A percentile compares a stretch with the other conserved stretches of the same genome.
Evolutionary conservation across 2,888 invertebrate species (phyloP).

Genomic region (Agrochola lota): DNA sequence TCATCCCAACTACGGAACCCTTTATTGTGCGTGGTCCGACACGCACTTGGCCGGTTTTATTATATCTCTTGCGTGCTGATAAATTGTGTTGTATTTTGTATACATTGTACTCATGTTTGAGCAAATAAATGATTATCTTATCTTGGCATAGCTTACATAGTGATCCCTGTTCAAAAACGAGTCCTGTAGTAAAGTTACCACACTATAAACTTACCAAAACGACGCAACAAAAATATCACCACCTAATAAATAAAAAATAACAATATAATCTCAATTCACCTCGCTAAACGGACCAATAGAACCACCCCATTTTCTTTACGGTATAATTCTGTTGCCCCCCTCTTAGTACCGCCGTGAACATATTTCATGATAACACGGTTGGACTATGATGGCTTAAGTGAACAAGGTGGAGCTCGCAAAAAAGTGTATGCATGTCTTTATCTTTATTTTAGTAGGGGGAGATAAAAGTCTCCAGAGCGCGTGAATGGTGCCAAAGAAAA

Average conservation of each 20-base stretch:
- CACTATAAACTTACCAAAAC: background rate
- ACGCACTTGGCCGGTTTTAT: too few relatives aligned
- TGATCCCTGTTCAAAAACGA: too few relatives aligned
- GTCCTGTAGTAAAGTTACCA: background rate
- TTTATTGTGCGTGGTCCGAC: too few relatives aligned
- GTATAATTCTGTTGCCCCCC: slow-evolving; percentile 42
- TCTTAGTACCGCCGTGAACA: slow-evolving; percentile 33
- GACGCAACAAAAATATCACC: background rate
- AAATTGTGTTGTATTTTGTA: too few relatives aligned
- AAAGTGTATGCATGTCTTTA: slow-evolving; percentile 4
- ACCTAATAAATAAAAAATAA: slow-evolving; percentile 32
- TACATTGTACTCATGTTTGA: too few relatives aligned
- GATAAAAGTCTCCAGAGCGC: background rate
- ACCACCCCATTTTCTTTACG: slow-evolving; percentile 18
- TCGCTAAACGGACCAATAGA: slow-evolving; percentile 41
- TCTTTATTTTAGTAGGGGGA: background rate
- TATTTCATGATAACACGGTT: slow-evolving; percentile 55
- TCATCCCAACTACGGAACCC: too few relatives aligned
- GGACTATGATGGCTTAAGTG: slow-evolving; percentile 32
- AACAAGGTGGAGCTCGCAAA: slow-evolving; percentile 2
- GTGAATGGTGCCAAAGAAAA: background rate
- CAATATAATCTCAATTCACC: slow-evolving; percentile 4
- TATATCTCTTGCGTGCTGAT: too few relatives aligned
- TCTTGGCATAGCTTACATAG: too few relatives aligned
- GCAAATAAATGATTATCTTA: too few relatives aligned